Evolutionary conservation across 2,113 vertebrate genomes (phyloP).

Genomic region (Narcine bancroftii): DNA sequence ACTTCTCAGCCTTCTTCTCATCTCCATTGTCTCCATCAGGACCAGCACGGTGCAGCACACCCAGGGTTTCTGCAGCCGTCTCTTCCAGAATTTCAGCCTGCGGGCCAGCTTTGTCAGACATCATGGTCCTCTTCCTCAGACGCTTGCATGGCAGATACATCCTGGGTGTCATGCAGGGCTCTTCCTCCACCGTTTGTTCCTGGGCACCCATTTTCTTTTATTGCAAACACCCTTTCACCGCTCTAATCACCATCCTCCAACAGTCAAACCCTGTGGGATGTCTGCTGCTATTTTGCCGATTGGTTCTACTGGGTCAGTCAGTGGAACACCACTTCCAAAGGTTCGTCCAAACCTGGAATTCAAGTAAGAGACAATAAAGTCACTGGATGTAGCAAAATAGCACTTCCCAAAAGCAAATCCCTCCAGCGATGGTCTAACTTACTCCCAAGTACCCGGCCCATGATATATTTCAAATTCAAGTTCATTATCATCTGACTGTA

Average conservation of each 20-base stretch:
- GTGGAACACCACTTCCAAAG: not conserved
- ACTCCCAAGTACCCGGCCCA: too few species aligned
- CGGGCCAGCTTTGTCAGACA: constrained; percentile 61
- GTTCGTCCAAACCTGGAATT: not conserved
- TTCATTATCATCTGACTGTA: too few species aligned
- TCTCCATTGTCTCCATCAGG: constrained; percentile 50
- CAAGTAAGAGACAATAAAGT: not conserved
- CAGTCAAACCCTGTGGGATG: not conserved
- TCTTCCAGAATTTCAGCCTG: constrained; percentile 64
- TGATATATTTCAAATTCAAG: too few species aligned
- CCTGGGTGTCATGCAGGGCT: not conserved
- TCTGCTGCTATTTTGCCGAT: not conserved
- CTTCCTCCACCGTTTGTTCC: not conserved
- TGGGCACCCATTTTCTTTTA: not conserved
- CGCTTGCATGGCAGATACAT: not conserved
- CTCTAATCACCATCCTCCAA: not conserved
- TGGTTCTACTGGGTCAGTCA: not conserved
- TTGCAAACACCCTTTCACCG: not conserved
- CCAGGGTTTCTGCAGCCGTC: constrained; percentile 42
- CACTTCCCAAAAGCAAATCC: not conserved
- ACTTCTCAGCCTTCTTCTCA: constrained; percentile 62
- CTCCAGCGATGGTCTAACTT: not conserved
- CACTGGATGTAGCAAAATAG: too few species aligned
- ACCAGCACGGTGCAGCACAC: constrained; percentile 45
- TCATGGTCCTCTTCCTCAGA: constrained; percentile 42